Base-by-base conservation (phyloP, 2,888 invertebrate species). In the Epinotia nisella region DNA sequence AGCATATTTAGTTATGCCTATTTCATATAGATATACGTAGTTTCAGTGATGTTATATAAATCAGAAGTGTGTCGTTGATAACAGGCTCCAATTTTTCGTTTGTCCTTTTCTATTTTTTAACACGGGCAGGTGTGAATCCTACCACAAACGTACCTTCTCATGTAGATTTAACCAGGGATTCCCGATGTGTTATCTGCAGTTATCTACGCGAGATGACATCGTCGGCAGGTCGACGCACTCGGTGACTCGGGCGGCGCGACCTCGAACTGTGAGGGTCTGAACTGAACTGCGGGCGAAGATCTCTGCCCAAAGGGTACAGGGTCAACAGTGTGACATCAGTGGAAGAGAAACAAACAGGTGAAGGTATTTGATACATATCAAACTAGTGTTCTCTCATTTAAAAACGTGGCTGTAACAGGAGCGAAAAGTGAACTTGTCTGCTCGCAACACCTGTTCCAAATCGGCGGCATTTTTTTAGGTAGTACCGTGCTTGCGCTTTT, bases 181-280 rank as follows among this genome's bases (percentile, higher is more conserved):
- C 64, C 51, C 35, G 7, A 61, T 21, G 5, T n/a, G 24, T 49
- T 49, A 49, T 24, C 49, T 11, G 11, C 24, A 62, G 29, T 45
- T 49, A 62, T 19, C 21, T 55, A 35, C 35, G 21, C 60, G 45
- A 49, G 49, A 49, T 49, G 62, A 66, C 65, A n/a, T n/a, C n/a
- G 55, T 35, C 19, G 51, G 24, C 35, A 29, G 65, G 65, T 66
- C 65, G 65, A 41, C 39, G 65, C 65, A 41, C 65, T 21, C 17
- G 65, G 51, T 66, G 55, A 66, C 65, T 21, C 65, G 65, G 55
- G 55, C 51, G 53, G n/a, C 55, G 65, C 51, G 65, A 55, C 65
- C 65, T 66, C 65, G 15, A 45, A 19, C 61, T 13, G 10, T 21
- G n/a, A 55, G 39, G 39, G 55, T 66, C 65, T 61, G 61, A 17